These are phyloP conservation scores for Zosterops hypoxanthus DNA, from an alignment of 2,113 vertebrate species.

Conservation along the genomic window DNA sequence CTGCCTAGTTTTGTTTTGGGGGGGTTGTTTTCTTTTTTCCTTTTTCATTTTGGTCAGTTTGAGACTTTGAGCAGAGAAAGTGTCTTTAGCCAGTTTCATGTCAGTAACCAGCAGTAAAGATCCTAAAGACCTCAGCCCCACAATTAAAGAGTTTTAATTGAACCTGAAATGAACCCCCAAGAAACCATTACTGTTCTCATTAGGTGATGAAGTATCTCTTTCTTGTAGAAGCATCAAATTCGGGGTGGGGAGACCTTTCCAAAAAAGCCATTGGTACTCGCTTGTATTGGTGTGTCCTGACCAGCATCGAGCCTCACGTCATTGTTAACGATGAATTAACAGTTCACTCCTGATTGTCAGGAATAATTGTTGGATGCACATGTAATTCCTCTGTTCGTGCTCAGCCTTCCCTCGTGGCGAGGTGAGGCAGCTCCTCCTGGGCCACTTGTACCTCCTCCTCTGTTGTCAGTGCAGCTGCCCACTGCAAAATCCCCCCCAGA, in stretches of 20 bases:
- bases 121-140: neutral
- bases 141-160: neutral
- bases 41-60: neutral
- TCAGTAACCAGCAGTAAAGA: neutral
- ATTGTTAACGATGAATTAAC: neutral
- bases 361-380: neutral
- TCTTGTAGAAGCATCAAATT: neutral
- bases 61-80: neutral
- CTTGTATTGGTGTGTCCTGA: neutral
- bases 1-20: neutral
- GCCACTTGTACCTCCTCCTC: neutral
- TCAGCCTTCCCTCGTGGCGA: neutral
- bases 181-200: slow-evolving; percentile 32
- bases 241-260: neutral
- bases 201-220: neutral
- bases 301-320: neutral
- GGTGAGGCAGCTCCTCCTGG: neutral
- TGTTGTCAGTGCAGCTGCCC: neutral
- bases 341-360: neutral
- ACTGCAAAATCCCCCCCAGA: neutral
- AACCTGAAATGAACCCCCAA: neutral
- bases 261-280: neutral
- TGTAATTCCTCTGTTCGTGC: neutral
- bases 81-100: neutral
- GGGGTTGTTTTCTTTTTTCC: neutral